A percentile compares a stretch with the other conserved stretches of the same genome.
Conservation (phyloP, 2,888 invertebrate species). For the Proisotoma minuta region DNA sequence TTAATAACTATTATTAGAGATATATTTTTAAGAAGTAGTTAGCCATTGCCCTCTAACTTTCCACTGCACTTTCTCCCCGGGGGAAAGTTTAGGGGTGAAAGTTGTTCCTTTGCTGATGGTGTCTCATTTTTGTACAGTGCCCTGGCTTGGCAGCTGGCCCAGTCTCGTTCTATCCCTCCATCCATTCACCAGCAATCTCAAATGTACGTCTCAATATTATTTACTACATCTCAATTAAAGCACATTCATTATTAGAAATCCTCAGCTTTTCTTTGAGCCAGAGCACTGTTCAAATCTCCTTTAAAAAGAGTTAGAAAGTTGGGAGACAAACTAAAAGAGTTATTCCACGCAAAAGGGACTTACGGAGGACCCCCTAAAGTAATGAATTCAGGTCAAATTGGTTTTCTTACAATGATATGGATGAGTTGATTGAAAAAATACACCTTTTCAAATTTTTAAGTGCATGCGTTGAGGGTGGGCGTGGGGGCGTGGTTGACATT, state of each 20-base stretch:
- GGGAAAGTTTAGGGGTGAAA: neutral
- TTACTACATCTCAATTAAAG: neutral
- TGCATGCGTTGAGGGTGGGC: no score
- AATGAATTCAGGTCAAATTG: no score
- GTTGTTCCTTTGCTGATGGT: slow-evolving; percentile 20
- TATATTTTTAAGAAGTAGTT: neutral
- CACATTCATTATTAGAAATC: neutral
- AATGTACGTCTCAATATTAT: slow-evolving; percentile 44
- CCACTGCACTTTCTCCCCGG: neutral
- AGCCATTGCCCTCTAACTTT: neutral
- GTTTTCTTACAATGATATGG: neutral
- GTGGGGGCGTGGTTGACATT: no score
- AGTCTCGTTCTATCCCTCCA: slow-evolving; percentile 47
- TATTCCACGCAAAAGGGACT: no score
- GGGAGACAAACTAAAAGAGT: no score
- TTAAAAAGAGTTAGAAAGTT: no score
- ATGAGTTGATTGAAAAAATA: neutral
- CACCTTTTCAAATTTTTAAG: no score
- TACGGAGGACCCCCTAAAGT: no score
- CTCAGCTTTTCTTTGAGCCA: slow-evolving; percentile 26
- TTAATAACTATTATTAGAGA: neutral
- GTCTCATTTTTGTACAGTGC: slow-evolving; percentile 47
- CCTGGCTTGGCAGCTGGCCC: slow-evolving; percentile 48
- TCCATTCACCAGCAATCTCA: slow-evolving; percentile 47
- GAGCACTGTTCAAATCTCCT: slow-evolving; percentile 46